These are phyloP conservation scores for Octodonta nipae DNA, from an alignment of 2,888 invertebrate genomes.

Conservation along the genomic window DNA sequence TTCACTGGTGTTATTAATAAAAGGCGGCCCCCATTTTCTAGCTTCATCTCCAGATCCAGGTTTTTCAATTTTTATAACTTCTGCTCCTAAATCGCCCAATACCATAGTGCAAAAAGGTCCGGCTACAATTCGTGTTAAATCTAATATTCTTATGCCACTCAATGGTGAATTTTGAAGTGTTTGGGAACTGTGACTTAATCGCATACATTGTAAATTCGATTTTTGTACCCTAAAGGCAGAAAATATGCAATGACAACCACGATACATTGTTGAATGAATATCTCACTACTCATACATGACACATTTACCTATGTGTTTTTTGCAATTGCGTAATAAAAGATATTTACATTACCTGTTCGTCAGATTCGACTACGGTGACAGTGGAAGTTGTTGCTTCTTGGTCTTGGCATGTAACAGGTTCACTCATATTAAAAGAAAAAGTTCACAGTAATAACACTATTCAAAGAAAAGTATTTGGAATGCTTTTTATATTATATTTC, in stretches of 20 bases:
- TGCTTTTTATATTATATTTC: too few species aligned
- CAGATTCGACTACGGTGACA: constrained; percentile 28
- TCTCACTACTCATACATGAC: too few species aligned
- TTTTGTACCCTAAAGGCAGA: too few species aligned
- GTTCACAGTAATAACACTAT: too few species aligned
- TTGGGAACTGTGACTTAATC: too few species aligned
- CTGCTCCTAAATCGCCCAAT: constrained; percentile 83
- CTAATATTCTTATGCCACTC: constrained; percentile 58
- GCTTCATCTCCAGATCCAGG: constrained; percentile 76
- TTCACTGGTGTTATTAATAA: constrained; percentile 47
- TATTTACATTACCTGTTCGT: constrained; percentile 19
- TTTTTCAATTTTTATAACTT: constrained; percentile 82
- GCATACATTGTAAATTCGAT: too few species aligned
- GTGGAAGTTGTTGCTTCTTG: constrained; percentile 24
- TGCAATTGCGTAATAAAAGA: too few species aligned
- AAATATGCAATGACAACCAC: too few species aligned
- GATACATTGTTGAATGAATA: too few species aligned
- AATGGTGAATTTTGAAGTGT: constrained; percentile 51
- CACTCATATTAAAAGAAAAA: constrained; percentile 17
- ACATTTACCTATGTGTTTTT: too few species aligned
- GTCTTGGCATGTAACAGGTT: constrained; percentile 21
- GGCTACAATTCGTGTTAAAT: constrained; percentile 76
- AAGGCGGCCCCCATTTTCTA: constrained; percentile 88
- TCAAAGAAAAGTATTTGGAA: too few species aligned
- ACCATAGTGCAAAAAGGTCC: constrained; percentile 93